Percentiles rank a stretch among this genome's conserved stretches.
Evolutionary conservation across 2,797 vertebrate genomes (phyloP).

Genomic region (Bovichtus variegatus): DNA sequence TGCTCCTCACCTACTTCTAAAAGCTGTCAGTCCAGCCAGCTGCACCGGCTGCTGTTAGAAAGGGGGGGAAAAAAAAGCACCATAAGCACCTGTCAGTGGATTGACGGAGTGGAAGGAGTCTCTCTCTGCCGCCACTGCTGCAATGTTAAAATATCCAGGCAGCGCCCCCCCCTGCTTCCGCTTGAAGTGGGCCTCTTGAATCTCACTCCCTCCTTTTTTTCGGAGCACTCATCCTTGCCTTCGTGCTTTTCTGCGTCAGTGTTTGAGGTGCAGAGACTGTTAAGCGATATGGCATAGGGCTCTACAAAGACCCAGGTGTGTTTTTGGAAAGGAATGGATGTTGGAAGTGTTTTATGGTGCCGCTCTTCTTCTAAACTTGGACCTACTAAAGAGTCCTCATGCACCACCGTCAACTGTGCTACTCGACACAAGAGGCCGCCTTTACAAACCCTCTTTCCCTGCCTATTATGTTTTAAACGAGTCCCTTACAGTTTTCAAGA

Average conservation of each 20-base stretch:
- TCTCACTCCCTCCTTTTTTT: constrained; percentile 30
- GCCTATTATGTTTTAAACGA: constrained; percentile 79
- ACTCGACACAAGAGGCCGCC: constrained; percentile 73
- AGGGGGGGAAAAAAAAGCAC: constrained; percentile 33
- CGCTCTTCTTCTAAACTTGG: constrained; percentile 65
- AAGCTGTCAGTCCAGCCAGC: constrained; percentile 63
- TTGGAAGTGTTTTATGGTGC: constrained; percentile 46
- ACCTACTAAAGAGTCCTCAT: constrained; percentile 69
- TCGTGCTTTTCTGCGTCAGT: not conserved
- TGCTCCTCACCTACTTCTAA: constrained; percentile 53
- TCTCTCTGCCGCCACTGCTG: constrained; percentile 43
- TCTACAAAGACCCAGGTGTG: constrained; percentile 79
- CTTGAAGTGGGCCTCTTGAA: constrained; percentile 49
- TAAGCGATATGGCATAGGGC: constrained; percentile 24
- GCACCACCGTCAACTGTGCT: constrained; percentile 63
- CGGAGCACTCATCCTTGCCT: constrained; percentile 4
- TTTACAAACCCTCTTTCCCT: constrained; percentile 65
- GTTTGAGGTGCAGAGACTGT: constrained; percentile 14
- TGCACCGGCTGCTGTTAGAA: constrained; percentile 49
- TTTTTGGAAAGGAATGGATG: constrained; percentile 47
- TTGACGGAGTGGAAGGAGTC: constrained; percentile 73
- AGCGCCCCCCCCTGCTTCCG: constrained; percentile 1
- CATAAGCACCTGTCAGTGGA: constrained; percentile 75
- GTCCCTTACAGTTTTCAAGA: constrained; percentile 77
- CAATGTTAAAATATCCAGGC: constrained; percentile 45